These are phyloP conservation scores for Aplidium turbinatum DNA, from an alignment of 23 tunicate species.

Conservation along the genomic window DNA sequence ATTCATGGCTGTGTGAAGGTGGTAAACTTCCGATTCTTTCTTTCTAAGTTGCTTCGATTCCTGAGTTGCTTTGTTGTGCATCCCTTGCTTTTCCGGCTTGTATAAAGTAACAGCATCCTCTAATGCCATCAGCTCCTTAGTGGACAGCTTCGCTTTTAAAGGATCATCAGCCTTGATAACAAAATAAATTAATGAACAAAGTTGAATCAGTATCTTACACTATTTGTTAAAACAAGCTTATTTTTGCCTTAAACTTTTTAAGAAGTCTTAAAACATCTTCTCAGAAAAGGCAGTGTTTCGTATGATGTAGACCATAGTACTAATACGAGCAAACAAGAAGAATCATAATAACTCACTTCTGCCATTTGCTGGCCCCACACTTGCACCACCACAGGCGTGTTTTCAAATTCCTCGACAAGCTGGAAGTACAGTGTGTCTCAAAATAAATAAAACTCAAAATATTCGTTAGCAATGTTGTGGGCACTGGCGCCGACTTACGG, in stretches of 20 bases:
- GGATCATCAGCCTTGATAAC: constrained; percentile 57
- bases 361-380: constrained; percentile 66
- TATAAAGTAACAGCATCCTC: constrained; percentile 52
- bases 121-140: constrained; percentile 46
- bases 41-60: constrained; percentile 18
- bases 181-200: too few relatives aligned
- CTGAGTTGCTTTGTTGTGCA: constrained; percentile 2
- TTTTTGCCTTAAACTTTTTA: background rate
- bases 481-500: too few relatives aligned
- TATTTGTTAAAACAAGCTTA: background rate
- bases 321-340: background rate
- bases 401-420: constrained; percentile 60
- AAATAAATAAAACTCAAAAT: too few relatives aligned
- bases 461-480: too few relatives aligned
- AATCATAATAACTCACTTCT: constrained; percentile 29
- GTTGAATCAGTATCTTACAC: background rate
- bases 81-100: constrained; percentile 20
- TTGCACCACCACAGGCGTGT: constrained; percentile 56
- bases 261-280: too few relatives aligned
- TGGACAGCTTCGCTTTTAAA: constrained; percentile 23
- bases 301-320: background rate
- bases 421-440: too few relatives aligned
- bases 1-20: constrained; percentile 32
- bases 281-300: too few relatives aligned
- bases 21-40: constrained; percentile 49